phyloP scores from a whole-genome alignment of 2,113 vertebrate genomes.

The Bubo blakistoni region DNA sequence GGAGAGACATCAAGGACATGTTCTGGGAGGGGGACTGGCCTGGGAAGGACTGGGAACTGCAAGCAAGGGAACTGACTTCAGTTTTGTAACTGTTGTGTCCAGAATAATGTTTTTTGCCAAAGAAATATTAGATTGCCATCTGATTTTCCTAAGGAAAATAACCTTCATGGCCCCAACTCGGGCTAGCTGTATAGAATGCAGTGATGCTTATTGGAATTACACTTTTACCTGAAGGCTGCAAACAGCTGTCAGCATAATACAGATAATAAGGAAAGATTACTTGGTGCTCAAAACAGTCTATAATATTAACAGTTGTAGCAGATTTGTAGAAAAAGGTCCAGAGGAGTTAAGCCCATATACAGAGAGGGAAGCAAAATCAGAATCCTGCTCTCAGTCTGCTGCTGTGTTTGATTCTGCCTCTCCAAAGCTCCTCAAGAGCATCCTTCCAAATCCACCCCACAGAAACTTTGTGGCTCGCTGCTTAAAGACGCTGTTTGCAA shows the following conservation, averaged over 20 bases:
- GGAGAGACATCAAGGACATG: neutral
- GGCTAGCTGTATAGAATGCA: neutral
- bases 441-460: neutral
- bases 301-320: neutral
- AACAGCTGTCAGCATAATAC: neutral
- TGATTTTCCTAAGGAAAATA: neutral
- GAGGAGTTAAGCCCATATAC: neutral
- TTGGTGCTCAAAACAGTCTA: neutral
- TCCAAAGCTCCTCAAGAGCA: neutral
- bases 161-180: neutral
- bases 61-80: neutral
- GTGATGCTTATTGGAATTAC: neutral
- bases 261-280: neutral
- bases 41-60: neutral
- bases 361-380: neutral
- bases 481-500: neutral
- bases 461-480: accelerated
- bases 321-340: neutral
- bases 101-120: neutral
- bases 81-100: neutral
- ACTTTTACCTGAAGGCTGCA: neutral
- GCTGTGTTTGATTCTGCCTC: neutral
- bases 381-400: neutral
- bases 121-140: neutral
- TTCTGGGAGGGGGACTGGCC: neutral